Evolutionary conservation across 1,140 invertebrate genomes (phyloP), one percentile per base, ranked within the genome.

Genomic region (Mizuhopecten yessoensis): DNA sequence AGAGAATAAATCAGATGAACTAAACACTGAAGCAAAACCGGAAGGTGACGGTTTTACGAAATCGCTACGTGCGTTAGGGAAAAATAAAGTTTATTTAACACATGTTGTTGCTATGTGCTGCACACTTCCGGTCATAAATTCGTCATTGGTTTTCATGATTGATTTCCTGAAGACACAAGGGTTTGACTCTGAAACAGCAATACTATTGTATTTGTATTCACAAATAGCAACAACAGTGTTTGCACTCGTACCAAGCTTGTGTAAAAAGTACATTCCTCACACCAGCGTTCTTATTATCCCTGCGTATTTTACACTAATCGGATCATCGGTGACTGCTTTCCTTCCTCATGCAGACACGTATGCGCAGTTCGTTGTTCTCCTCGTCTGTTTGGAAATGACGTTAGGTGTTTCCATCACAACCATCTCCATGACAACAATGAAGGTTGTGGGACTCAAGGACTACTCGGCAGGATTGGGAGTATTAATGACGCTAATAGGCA

Each of bases 131-230:
- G 86, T 42, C 7, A 23, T 88, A 0, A 90, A 88, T 33, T 88
- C 87, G 3, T n/a, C 86, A 29, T 20, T 86, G 23, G 87, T 90
- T 33, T 90, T 90, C 39, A 75, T 90, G 2, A 88, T 90, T 11
- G 90, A 90, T 33, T 90, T 33, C 34, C 86, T 86, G 36, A 87
- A 34, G 0, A 39, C 34, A 7, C 88, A 90, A 17, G 90, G 87
- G n/a, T 33, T 90, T 2, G 42, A 42, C 2, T 33, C 87, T 34
- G 33, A 17, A 23, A 33, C 45, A 1, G 45, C 87, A 9, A 86
- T 90, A 0, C n/a, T 13, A 34, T 23, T 90, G 0, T 88, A 42
- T 13, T 2, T 86, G 9, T 88, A 88, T 20, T 34, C 39, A 87
- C 57, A 88, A 33, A 13, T 88, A 33, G 87, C 34, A 20, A 88